Percentiles rank a stretch among this genome's conserved stretches.
These are phyloP conservation scores for Urocynchramus pylzowi DNA, from an alignment of 2,113 vertebrate species.

Conservation along the genomic window DNA sequence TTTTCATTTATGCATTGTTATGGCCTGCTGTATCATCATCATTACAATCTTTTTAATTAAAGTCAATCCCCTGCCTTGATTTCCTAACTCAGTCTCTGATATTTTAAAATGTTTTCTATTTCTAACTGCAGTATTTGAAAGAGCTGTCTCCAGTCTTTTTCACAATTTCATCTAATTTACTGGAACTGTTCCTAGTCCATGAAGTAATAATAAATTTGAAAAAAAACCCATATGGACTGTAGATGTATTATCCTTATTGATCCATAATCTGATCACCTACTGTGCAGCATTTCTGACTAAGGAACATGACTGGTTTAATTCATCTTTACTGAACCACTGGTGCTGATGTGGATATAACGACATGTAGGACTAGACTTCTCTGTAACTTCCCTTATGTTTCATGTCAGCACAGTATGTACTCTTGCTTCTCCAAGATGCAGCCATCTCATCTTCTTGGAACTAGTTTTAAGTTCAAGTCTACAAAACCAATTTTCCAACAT, in stretches of 20 bases:
- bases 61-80: not conserved
- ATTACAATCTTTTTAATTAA: not conserved
- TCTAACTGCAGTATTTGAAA: not conserved
- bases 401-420: not conserved
- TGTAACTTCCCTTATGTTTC: not conserved
- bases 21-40: not conserved
- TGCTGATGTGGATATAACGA: not conserved
- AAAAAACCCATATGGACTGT: not conserved
- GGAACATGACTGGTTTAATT: not conserved
- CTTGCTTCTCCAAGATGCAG: not conserved
- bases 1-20: not conserved
- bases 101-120: not conserved
- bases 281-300: not conserved
- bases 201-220: not conserved
- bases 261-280: not conserved
- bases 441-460: not conserved
- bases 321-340: not conserved
- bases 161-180: not conserved
- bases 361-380: not conserved
- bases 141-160: not conserved
- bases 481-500: not conserved
- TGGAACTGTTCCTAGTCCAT: not conserved
- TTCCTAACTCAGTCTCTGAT: not conserved
- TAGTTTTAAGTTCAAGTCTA: not conserved
- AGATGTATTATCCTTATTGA: not conserved